A percentile compares a stretch with the other conserved stretches of the same genome.
These are phyloP conservation scores for Hyperopisus bebe DNA, from an alignment of 2,113 vertebrate genomes.

Conservation along the genomic window DNA sequence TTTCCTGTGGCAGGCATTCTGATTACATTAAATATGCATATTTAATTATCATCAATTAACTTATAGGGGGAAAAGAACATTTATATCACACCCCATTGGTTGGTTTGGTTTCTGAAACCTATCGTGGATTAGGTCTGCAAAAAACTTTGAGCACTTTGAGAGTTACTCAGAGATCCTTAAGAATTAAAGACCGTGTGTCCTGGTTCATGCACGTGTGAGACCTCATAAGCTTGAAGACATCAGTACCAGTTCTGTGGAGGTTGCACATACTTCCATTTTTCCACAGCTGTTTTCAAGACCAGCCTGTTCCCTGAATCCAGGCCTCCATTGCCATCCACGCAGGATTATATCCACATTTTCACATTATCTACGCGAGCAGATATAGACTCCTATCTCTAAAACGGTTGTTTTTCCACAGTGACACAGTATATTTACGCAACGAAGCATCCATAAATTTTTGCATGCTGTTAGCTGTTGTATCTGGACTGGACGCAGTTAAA, in stretches of 20 bases:
- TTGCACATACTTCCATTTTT: not conserved
- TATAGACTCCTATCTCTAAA: not conserved
- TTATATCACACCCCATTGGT: not conserved
- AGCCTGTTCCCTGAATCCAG: not conserved
- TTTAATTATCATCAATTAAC: not conserved
- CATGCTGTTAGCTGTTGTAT: not conserved
- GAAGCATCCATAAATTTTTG: not conserved
- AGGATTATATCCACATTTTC: not conserved
- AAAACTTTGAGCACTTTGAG: not conserved
- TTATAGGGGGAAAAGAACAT: not conserved
- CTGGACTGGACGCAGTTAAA: not conserved
- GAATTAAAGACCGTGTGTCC: not conserved
- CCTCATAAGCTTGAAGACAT: not conserved
- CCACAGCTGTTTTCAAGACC: not conserved
- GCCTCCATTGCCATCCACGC: not conserved
- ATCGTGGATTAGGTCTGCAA: not conserved
- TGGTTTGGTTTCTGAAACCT: not conserved
- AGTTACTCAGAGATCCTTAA: not conserved
- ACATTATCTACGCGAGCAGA: not conserved
- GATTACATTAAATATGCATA: slow-evolving; percentile 4
- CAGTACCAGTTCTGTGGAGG: not conserved
- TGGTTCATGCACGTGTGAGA: not conserved
- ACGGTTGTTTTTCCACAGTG: not conserved
- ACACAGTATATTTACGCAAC: not conserved
- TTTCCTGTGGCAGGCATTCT: not conserved